These are phyloP conservation scores for Caenorhabditis zanzibari DNA, from an alignment of 2,888 invertebrate species.

Conservation along the genomic window DNA sequence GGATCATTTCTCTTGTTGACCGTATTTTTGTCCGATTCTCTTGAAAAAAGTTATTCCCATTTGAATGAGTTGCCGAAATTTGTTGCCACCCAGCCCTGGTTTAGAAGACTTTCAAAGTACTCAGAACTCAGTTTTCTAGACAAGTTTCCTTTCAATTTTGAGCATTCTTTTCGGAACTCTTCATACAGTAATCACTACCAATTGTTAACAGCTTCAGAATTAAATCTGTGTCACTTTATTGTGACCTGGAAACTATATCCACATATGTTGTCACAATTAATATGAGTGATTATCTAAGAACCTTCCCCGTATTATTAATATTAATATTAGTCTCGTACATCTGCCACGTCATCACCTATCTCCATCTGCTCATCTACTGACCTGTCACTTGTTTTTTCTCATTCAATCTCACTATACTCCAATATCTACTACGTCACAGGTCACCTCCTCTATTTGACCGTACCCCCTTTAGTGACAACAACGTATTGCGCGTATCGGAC, in stretches of 20 bases:
- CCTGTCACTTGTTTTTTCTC: conserved; percentile 10
- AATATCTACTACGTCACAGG: conserved; percentile 26
- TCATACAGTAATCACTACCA: background rate
- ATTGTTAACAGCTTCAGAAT: no score
- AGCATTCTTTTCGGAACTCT: no score
- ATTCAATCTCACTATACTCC: background rate
- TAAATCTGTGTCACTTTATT: no score
- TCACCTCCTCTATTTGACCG: conserved; percentile 4
- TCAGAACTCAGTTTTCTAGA: no score
- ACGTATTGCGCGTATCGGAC: conserved; percentile 18
- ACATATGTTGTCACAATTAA: background rate
- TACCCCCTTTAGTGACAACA: background rate
- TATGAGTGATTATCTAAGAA: background rate
- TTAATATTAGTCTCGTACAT: conserved; percentile 3
- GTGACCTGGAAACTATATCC: no score
- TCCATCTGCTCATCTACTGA: conserved; percentile 32
- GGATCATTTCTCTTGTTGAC: no score
- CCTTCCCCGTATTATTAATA: background rate
- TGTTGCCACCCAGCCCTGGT: no score
- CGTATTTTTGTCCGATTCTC: no score
- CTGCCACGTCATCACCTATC: conserved; percentile 42
- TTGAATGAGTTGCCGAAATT: no score
- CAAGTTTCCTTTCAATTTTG: no score
- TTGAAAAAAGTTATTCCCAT: no score
- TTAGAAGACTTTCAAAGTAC: no score